A percentile compares a stretch with the other conserved stretches of the same genome.
phyloP scores from a whole-genome alignment of 1,140 invertebrate species.

The Trachymyrmex cornetzi region DNA sequence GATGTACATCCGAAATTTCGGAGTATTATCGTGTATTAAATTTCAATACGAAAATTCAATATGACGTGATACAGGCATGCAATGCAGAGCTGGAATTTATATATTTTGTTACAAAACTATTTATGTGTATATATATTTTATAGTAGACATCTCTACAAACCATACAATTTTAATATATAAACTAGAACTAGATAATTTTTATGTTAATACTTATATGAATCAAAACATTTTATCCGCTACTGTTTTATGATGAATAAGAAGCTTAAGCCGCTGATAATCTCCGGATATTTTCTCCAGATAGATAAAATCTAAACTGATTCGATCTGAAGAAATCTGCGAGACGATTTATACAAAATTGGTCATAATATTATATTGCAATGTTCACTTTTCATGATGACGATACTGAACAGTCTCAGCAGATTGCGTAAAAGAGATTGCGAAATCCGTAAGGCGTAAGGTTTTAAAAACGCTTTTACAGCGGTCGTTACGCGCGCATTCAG shows the following conservation, averaged over 20 bases:
- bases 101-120: conserved; percentile 53
- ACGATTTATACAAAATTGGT: conserved; percentile 32
- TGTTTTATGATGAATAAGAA: background rate
- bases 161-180: background rate
- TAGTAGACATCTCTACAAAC: background rate
- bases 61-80: conserved; percentile 39
- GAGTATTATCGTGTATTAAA: conserved; percentile 49
- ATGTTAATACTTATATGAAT: background rate
- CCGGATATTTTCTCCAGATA: background rate
- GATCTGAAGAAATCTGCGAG: background rate
- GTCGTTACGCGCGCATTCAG: conserved; percentile 25
- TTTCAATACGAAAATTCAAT: conserved; percentile 60
- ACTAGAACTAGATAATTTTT: background rate
- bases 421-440: conserved; percentile 26
- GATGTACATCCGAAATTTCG: conserved; percentile 46
- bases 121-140: background rate
- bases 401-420: background rate
- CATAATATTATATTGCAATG: background rate
- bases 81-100: conserved; percentile 47
- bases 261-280: background rate
- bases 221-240: background rate
- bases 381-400: conserved; percentile 9
- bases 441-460: conserved; percentile 16
- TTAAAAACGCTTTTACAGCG: conserved; percentile 15
- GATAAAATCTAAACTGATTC: conserved; percentile 2